A percentile compares a stretch with the other conserved stretches of the same genome.
phyloP scores from a whole-genome alignment of 2,888 invertebrate genomes.

The Ormyrus nitidulus region DNA sequence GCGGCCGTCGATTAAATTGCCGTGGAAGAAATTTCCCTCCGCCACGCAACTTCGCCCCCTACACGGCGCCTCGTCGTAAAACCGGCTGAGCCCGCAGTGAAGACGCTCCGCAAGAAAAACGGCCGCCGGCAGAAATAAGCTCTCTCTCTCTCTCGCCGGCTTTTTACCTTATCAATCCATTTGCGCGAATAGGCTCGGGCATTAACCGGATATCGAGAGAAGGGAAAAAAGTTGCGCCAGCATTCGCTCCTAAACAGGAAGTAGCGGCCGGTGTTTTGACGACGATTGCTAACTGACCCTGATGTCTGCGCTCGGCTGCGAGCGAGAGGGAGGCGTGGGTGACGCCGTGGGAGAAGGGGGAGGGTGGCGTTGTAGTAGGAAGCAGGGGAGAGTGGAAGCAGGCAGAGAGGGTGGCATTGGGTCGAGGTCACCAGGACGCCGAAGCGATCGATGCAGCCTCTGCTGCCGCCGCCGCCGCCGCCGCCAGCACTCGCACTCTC shows the following conservation, averaged over 20 bases:
- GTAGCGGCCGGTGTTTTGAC: slow-evolving; percentile 30
- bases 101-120: no score
- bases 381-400: not conserved
- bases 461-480: not conserved
- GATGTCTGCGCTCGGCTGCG: slow-evolving; percentile 18
- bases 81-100: no score
- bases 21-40: slow-evolving; percentile 1
- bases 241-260: no score
- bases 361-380: not conserved
- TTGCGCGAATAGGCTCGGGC: not conserved
- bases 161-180: slow-evolving; percentile 8
- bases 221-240: not conserved
- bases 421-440: slow-evolving; percentile 81
- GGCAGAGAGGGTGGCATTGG: slow-evolving; percentile 74
- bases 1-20: slow-evolving; percentile 33
- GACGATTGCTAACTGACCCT: slow-evolving; percentile 51
- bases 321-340: not conserved
- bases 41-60: not conserved
- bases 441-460: slow-evolving; percentile 80
- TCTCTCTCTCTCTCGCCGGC: no score
- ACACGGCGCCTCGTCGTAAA: no score
- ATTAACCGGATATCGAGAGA: not conserved
- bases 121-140: no score
- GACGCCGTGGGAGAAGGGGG: not conserved
- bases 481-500: slow-evolving; percentile 5